These are phyloP conservation scores for Hycleus cichorii DNA, from an alignment of 1,140 invertebrate species.

Conservation along the genomic window DNA sequence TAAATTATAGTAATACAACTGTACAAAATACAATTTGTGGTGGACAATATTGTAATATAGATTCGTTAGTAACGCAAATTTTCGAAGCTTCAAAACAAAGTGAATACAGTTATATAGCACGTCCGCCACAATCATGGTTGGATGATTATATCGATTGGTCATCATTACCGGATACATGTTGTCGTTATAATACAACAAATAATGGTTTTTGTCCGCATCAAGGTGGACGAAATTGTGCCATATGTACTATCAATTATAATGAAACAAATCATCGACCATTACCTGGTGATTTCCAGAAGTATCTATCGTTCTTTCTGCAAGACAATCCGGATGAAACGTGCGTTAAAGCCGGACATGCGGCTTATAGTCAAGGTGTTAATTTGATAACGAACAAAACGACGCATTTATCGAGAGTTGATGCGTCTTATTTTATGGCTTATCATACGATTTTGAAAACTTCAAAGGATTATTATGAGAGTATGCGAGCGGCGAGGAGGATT, in stretches of 20 bases:
- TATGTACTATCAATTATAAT: conserved; percentile 47
- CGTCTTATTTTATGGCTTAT: conserved; percentile 91
- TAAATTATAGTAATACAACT: conserved; percentile 65
- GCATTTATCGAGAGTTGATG: conserved; percentile 47
- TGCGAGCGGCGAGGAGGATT: conserved; percentile 66
- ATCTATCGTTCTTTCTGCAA: conserved; percentile 79
- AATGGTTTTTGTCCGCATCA: conserved; percentile 59
- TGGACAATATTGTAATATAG: conserved; percentile 64
- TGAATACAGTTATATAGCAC: conserved; percentile 76
- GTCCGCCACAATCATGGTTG: conserved; percentile 87
- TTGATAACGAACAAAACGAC: conserved; percentile 44
- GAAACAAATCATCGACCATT: conserved; percentile 50
- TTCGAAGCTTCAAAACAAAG: conserved; percentile 62
- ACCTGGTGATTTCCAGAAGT: conserved; percentile 64
- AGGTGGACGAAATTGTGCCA: conserved; percentile 24
- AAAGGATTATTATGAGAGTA: conserved; percentile 83
- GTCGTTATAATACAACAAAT: conserved; percentile 49
- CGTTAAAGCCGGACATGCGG: conserved; percentile 81
- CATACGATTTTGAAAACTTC: conserved; percentile 92
- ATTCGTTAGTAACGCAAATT: conserved; percentile 80
- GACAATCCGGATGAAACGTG: conserved; percentile 81
- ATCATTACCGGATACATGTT: conserved; percentile 46
- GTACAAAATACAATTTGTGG: conserved; percentile 85
- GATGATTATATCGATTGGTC: conserved; percentile 96
- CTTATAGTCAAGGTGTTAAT: conserved; percentile 66